Percentiles rank a stretch among this genome's conserved stretches.
These are phyloP conservation scores for Trachelus iudaicus DNA, from an alignment of 2,888 invertebrate genomes.

Conservation along the genomic window DNA sequence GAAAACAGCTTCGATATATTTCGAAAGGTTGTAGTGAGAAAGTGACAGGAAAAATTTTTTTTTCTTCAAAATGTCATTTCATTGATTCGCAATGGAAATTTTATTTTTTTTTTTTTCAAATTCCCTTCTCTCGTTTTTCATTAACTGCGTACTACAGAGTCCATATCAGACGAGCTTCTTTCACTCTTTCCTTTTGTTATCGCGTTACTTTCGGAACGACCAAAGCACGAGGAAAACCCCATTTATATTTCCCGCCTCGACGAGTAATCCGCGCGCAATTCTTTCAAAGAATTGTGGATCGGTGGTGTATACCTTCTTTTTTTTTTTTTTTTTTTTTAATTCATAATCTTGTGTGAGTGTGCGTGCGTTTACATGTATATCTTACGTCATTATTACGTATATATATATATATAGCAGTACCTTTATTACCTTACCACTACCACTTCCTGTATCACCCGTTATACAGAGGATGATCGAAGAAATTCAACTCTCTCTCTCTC, in stretches of 20 bases:
- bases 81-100: not conserved
- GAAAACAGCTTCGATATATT: not conserved
- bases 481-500: constrained; percentile 1
- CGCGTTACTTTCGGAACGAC: no score
- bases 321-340: not conserved
- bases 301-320: not conserved
- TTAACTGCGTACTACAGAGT: not conserved
- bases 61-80: not conserved
- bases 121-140: not conserved
- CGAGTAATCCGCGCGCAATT: no score
- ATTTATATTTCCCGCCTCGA: no score
- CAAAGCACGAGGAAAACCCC: no score
- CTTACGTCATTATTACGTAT: no score
- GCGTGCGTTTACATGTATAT: no score
- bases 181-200: no score
- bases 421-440: constrained; percentile 52
- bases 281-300: not conserved
- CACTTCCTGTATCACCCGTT: constrained; percentile 40
- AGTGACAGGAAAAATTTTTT: constrained; percentile 34
- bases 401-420: no score
- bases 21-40: constrained; percentile 51
- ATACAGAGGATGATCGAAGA: no score
- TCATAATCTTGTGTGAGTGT: not conserved
- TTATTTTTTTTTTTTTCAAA: constrained; percentile 6
- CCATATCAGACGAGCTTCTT: not conserved